A percentile compares a stretch with the other conserved stretches of the same genome.
Evolutionary conservation across 2,888 invertebrate species (phyloP).

Genomic region (Eudasyphora cyanicolor): DNA sequence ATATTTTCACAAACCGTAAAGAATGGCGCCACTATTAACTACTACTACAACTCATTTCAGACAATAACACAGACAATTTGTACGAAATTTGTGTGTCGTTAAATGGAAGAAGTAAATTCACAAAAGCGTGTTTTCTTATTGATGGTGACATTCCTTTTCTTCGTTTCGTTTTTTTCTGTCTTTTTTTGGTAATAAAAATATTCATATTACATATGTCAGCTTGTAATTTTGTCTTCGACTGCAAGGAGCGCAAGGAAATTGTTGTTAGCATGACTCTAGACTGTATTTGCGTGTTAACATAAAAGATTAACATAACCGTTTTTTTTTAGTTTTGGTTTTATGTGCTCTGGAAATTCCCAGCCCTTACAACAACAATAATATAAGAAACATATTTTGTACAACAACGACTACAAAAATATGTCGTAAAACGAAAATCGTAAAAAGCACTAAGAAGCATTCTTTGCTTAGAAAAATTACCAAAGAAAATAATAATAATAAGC

Average conservation of each 20-base stretch:
- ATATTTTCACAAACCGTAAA: neutral
- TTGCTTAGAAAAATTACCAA: neutral
- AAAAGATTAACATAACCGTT: conserved; percentile 61
- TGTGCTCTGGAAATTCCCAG: neutral
- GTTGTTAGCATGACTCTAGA: conserved; percentile 40
- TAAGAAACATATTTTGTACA: neutral
- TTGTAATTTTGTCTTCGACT: neutral
- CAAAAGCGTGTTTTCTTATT: conserved; percentile 1
- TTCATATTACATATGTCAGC: conserved; percentile 36
- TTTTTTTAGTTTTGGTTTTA: neutral
- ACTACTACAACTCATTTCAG: neutral
- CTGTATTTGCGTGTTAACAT: conserved; percentile 55
- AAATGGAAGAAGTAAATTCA: neutral
- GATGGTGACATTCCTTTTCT: neutral
- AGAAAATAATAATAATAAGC: conserved; percentile 20
- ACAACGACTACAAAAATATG: neutral
- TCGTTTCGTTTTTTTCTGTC: neutral
- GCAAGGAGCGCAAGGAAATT: conserved; percentile 8
- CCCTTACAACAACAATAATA: neutral
- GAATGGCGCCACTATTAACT: neutral
- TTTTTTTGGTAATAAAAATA: neutral
- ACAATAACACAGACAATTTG: neutral
- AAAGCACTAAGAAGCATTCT: conserved; percentile 43
- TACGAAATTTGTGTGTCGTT: neutral
- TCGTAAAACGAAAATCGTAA: conserved; percentile 9